Evolutionary conservation across 35 echinoderm and acorn worm genomes (phyloP), one percentile per base, ranked within the genome.

Genomic region (Lytechinus pictus): DNA sequence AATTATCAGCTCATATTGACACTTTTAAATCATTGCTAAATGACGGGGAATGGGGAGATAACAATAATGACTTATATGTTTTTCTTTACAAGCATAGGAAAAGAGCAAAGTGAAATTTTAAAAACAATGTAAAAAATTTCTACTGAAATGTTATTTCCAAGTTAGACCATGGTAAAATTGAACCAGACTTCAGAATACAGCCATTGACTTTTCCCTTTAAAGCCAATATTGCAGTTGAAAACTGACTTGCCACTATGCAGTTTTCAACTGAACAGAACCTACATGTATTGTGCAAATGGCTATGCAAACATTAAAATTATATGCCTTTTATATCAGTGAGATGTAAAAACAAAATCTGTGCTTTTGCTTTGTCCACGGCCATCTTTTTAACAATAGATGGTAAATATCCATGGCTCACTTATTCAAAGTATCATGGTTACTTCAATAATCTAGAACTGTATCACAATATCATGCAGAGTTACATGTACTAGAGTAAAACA

Each of bases 301-400:
- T 79, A 24, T n/a, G 21, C 66, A 79, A 79, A 79, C 14, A 51
- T 54, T 52, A 13, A 10, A 54, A 91, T 9, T 16, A 52, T 29
- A 91, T 91, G 88, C 11, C 10, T 52, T 91, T 91, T 91, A 5
- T 54, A 16, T 8, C 89, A 5, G 6, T 52, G 91, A 57, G 56
- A 91, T 51, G 27, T n/a, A 57, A 93, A 93, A 79, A 79, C 19
- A 79, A 79, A 79, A 79, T 79, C 66, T 79, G 21, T 79, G 66
- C 66, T 79, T 79, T 79, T 79, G 19, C 66, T 79, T 79, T 79
- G 66, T 79, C 6, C 66, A 79, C 14, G 19, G 19, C 19, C 19
- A 79, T 16, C 57, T 60, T 16, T 16, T 60, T 4, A 58, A 79
- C 66, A 4, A 79, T 24, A 16, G 4, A 2, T 5, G 16, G 66